Evolutionary conservation across 1,140 invertebrate species (phyloP).

Genomic region (Pseudomyrmex flavicornis): DNA sequence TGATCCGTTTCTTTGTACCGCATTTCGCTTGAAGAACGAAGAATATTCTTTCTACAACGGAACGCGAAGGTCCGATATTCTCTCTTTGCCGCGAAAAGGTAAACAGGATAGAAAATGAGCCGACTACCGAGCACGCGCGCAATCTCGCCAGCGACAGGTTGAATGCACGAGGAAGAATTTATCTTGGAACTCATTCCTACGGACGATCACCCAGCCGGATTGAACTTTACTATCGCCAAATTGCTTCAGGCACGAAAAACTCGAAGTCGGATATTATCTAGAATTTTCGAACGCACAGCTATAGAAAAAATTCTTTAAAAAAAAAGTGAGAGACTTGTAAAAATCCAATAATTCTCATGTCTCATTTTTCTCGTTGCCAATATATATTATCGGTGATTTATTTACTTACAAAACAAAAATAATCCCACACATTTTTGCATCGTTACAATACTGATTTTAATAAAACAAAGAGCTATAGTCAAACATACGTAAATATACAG

Average conservation of each 20-base stretch:
- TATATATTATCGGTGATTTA: neutral
- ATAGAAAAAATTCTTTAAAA: neutral
- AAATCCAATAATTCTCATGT: no score
- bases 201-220: slow-evolving; percentile 47
- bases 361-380: neutral
- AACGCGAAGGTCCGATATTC: slow-evolving; percentile 39
- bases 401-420: neutral
- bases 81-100: slow-evolving; percentile 43
- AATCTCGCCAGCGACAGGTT: slow-evolving; percentile 39
- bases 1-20: slow-evolving; percentile 11
- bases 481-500: neutral
- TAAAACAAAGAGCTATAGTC: neutral
- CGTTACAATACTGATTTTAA: no score
- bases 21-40: neutral
- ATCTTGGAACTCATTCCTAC: slow-evolving; percentile 50
- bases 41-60: slow-evolving; percentile 6
- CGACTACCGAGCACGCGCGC: slow-evolving; percentile 40
- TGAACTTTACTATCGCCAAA: slow-evolving; percentile 46
- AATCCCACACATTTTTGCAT: no score
- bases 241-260: slow-evolving; percentile 38
- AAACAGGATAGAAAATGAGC: slow-evolving; percentile 54
- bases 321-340: neutral
- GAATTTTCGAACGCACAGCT: neutral
- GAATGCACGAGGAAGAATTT: slow-evolving; percentile 61
- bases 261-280: slow-evolving; percentile 37